Conservation (phyloP, 92 coral and sea anemone genomes). For the Epizoanthus ramosus region DNA sequence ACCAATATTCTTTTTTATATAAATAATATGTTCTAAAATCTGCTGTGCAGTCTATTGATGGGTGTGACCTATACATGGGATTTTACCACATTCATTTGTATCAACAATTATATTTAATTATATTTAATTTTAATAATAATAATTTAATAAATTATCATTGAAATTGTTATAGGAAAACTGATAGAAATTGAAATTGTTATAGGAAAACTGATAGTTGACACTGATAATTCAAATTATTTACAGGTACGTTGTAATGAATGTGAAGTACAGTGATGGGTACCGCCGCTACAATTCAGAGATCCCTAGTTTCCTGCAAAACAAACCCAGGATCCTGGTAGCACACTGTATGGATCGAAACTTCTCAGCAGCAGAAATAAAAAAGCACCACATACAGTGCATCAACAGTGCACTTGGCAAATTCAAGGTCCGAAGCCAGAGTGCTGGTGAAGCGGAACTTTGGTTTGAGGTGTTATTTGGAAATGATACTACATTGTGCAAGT, state of each 20-base stretch:
- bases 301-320: conserved; percentile 17
- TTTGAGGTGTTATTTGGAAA: conserved; percentile 30
- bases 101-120: too few species aligned
- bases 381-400: background rate
- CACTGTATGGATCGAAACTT: background rate
- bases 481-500: conserved; percentile 17
- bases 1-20: too few species aligned
- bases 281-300: conserved; percentile 23
- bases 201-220: too few species aligned
- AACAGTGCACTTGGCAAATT: conserved; percentile 13
- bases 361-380: background rate
- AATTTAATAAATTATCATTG: too few species aligned
- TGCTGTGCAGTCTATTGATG: too few species aligned
- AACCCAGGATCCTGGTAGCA: conserved; percentile 32
- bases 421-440: conserved; percentile 22
- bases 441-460: conserved; percentile 1
- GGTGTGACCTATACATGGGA: too few species aligned
- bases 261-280: conserved; percentile 23
- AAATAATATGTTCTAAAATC: too few species aligned
- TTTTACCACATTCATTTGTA: too few species aligned
- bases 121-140: too few species aligned
- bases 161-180: too few species aligned
- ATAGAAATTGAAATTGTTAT: too few species aligned
- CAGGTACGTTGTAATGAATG: conserved; percentile 18
- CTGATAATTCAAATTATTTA: too few species aligned